phyloP scores from a whole-genome alignment of 2,113 vertebrate species.

The Dunckerocampus dactyliophorus region DNA sequence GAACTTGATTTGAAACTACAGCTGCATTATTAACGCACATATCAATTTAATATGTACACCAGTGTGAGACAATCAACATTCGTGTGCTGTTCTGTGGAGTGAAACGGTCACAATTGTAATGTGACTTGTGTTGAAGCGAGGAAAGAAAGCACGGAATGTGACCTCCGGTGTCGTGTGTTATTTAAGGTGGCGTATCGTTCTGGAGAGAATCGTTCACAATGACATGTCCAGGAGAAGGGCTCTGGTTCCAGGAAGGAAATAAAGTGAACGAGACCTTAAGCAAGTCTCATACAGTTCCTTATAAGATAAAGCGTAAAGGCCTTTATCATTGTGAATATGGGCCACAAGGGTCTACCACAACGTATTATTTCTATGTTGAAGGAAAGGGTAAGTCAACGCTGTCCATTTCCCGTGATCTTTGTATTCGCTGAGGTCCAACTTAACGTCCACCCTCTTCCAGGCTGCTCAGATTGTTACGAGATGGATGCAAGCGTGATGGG shows the following conservation, averaged over 20 bases:
- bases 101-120: background rate
- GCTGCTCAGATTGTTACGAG: conserved; percentile 60
- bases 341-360: fast-evolving
- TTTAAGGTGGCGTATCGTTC: background rate
- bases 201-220: fast-evolving
- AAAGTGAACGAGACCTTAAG: fast-evolving
- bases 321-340: fast-evolving
- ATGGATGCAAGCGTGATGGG: fast-evolving
- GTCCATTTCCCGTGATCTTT: background rate
- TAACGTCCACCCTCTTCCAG: conserved; percentile 25
- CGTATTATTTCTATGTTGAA: conserved; percentile 54
- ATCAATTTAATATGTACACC: no score
- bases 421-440: background rate
- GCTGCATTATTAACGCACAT: no score
- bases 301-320: fast-evolving
- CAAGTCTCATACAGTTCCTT: fast-evolving
- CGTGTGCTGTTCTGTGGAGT: background rate
- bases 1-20: conserved; percentile 7
- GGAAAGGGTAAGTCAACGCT: conserved; percentile 55
- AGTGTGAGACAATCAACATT: no score
- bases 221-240: fast-evolving
- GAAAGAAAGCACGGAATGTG: background rate
- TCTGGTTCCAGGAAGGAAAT: fast-evolving
- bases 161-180: no score
- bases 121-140: background rate